Evolutionary conservation across 2,888 invertebrate species (phyloP), one percentile per base, ranked within the genome.

Genomic region (Synergus gifuensis): DNA sequence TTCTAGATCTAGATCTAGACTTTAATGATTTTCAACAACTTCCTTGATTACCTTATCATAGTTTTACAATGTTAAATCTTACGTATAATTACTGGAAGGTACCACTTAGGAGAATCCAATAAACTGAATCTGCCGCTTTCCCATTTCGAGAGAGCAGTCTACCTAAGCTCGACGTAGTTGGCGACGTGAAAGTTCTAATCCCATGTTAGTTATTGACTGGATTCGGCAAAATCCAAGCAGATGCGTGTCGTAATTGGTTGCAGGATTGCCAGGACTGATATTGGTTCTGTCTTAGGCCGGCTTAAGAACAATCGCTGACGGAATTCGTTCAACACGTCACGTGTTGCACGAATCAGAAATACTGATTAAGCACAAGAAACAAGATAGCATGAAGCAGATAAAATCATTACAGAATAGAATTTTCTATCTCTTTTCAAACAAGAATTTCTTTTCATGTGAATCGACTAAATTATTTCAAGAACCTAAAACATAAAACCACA

Each of bases 181-280:
- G 76, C 62, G 42, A 76, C 66, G 64, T 18, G 60, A 42, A 77
- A 64, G 77, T 77, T 73, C 54, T 54, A 73, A 73, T 73, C 69
- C 69, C 28, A 73, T 73, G 69, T 73, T 73, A 73, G 49, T 54
- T 73, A 73, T 73, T 73, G 69, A 73, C 69, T 73, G 36, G 22
- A 73, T 73, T 73, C 54, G 28, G 49, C 69, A 73, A 73, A 73
- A 73, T 14, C 69, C 69, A 54, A 73, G 54, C 69, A 73, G 69
- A 73, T 73, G 69, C 69, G 69, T 73, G 69, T 73, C 49, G 54
- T 54, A 73, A 73, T 73, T 73, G 69, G 36, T 73, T 49, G 49
- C 49, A 73, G 69, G 36, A 54, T 73, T 36, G 69, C 54, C 36
- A 36, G 69, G 16, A 16, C 36, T n/a, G 69, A 54, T 73, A 73